phyloP scores from a whole-genome alignment of 2,888 invertebrate genomes.

The Parasteatoda lunata region DNA sequence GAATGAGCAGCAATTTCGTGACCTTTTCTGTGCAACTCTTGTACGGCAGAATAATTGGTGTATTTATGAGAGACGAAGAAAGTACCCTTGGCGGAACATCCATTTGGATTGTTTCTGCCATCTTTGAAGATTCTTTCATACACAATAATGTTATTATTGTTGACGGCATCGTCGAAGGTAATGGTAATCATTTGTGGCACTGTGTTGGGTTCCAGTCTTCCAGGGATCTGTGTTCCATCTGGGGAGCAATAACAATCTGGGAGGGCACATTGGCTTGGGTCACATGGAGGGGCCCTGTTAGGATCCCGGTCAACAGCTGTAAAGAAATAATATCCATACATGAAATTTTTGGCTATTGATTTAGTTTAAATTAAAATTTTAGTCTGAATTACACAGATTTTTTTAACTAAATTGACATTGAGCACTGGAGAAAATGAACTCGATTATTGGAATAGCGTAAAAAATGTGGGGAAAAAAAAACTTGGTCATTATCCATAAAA shows the following conservation, averaged over 20 bases:
- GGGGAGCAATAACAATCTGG: constrained; percentile 74
- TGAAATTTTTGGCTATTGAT: not conserved
- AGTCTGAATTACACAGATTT: too few species aligned
- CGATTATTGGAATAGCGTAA: too few species aligned
- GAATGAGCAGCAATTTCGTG: constrained; percentile 95
- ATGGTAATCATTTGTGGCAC: constrained; percentile 74
- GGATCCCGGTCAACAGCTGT: constrained; percentile 73
- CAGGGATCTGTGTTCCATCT: constrained; percentile 73
- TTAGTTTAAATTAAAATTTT: too few species aligned
- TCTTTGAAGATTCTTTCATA: constrained; percentile 73
- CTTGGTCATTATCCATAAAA: too few species aligned
- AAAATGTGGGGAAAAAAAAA: too few species aligned
- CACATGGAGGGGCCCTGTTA: constrained; percentile 73
- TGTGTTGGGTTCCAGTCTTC: constrained; percentile 72
- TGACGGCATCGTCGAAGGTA: constrained; percentile 74
- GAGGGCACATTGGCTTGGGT: constrained; percentile 72
- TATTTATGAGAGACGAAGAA: constrained; percentile 74
- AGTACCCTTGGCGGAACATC: constrained; percentile 73
- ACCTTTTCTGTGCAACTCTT: constrained; percentile 80
- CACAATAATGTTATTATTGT: constrained; percentile 74
- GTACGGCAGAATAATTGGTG: constrained; percentile 74
- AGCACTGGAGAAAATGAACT: too few species aligned
- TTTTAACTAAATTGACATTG: too few species aligned
- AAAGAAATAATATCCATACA: not conserved
- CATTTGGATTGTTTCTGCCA: constrained; percentile 73